Percentiles rank a stretch among this genome's conserved stretches.
phyloP scores from a whole-genome alignment of 1,140 invertebrate genomes.

The Gyrodactylus salaris region DNA sequence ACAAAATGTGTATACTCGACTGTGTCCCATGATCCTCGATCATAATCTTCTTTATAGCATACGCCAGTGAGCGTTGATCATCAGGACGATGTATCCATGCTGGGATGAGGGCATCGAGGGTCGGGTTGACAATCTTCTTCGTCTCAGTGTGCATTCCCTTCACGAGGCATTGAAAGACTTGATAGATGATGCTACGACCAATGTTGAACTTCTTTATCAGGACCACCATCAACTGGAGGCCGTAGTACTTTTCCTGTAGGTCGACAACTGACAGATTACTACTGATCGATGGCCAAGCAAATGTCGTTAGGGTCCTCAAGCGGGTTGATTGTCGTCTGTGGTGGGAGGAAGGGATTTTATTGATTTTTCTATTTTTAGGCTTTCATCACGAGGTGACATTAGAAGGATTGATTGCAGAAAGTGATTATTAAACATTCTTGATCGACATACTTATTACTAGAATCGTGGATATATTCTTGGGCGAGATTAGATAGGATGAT shows the following conservation, averaged over 20 bases:
- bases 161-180: not conserved
- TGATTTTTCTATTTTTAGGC: no score
- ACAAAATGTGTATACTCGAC: not conserved
- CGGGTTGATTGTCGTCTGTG: not conserved
- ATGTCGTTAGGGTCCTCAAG: not conserved
- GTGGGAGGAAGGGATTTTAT: not conserved
- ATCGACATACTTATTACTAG: not conserved
- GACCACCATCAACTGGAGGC: not conserved
- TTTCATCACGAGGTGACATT: no score
- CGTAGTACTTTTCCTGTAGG: not conserved
- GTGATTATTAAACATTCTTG: no score
- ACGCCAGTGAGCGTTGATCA: not conserved
- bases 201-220: constrained; percentile 5
- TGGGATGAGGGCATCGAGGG: not conserved
- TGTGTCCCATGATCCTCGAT: not conserved
- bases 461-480: not conserved
- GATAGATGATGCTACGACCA: not conserved
- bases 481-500: not conserved
- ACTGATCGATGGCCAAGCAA: not conserved
- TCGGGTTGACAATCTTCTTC: constrained; percentile 1
- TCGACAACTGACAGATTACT: not conserved
- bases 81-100: not conserved
- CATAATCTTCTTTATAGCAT: not conserved
- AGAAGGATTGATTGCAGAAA: no score
- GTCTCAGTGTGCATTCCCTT: not conserved